Evolutionary conservation across 53 echinoderm and acorn worm species (phyloP).

Genomic region (Holothuria leucospilota): DNA sequence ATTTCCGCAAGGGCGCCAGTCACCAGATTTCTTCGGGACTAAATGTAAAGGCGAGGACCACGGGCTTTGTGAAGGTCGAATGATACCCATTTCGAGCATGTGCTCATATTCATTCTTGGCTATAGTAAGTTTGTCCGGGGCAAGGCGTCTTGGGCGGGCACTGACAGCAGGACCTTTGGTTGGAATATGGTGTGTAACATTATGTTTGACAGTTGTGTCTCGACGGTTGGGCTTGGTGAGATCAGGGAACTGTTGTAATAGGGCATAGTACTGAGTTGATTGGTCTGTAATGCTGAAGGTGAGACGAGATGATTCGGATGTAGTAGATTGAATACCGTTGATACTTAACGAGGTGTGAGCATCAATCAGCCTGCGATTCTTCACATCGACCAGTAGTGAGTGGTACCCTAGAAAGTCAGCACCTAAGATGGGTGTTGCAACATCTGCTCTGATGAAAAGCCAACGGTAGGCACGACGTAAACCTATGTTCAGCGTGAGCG

Average conservation of each 20-base stretch:
- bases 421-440: constrained; percentile 48
- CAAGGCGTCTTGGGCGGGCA: constrained; percentile 24
- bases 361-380: constrained; percentile 47
- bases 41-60: constrained; percentile 41
- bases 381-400: neutral
- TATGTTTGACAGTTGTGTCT: constrained; percentile 15
- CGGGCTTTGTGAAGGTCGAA: constrained; percentile 13
- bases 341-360: constrained; percentile 25
- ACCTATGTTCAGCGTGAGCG: constrained; percentile 39
- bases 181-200: too few relatives aligned
- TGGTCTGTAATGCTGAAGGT: neutral
- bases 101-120: constrained; percentile 25
- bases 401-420: constrained; percentile 38
- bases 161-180: constrained; percentile 42
- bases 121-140: constrained; percentile 15
- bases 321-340: neutral
- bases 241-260: too few relatives aligned
- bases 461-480: constrained; percentile 37
- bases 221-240: neutral
- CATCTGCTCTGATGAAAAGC: constrained; percentile 37
- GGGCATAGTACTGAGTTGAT: constrained; percentile 10
- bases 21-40: constrained; percentile 51
- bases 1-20: constrained; percentile 24
- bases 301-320: neutral
- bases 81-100: constrained; percentile 27